Percentiles rank a stretch among this genome's conserved stretches.
Conservation (phyloP, 2,113 vertebrate genomes). For the Limanda limanda region DNA sequence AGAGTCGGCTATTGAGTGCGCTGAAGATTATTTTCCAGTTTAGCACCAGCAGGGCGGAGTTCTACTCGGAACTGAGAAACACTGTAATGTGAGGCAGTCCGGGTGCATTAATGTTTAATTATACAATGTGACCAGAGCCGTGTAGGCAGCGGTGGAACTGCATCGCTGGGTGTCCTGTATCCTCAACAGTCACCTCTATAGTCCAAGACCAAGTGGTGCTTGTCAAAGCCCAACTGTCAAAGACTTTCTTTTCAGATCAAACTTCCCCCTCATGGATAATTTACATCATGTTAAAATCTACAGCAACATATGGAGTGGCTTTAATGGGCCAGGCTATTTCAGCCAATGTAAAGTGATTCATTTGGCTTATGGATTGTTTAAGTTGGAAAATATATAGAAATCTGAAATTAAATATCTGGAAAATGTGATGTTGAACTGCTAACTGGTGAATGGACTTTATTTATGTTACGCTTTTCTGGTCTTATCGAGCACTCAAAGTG, state of each 20-base stretch:
- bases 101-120: slow-evolving; percentile 40
- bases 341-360: neutral
- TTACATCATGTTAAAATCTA: neutral
- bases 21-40: neutral
- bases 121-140: slow-evolving; percentile 4
- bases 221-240: slow-evolving; percentile 18
- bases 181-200: slow-evolving; percentile 3
- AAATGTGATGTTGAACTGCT: too few species aligned
- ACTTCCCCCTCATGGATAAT: slow-evolving; percentile 9
- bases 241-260: slow-evolving; percentile 2
- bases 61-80: neutral
- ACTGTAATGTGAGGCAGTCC: slow-evolving; percentile 14
- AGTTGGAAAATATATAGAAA: neutral
- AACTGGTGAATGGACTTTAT: neutral
- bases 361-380: too few species aligned
- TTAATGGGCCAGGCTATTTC: neutral
- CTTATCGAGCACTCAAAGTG: too few species aligned
- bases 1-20: neutral
- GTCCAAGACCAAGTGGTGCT: slow-evolving; percentile 25
- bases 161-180: slow-evolving; percentile 38
- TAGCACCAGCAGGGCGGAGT: neutral
- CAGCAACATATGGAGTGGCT: neutral
- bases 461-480: too few species aligned
- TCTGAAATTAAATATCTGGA: neutral
- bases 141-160: slow-evolving; percentile 28